Conservation (phyloP, 2,797 vertebrate genomes). For the Enteromius viviparus region DNA sequence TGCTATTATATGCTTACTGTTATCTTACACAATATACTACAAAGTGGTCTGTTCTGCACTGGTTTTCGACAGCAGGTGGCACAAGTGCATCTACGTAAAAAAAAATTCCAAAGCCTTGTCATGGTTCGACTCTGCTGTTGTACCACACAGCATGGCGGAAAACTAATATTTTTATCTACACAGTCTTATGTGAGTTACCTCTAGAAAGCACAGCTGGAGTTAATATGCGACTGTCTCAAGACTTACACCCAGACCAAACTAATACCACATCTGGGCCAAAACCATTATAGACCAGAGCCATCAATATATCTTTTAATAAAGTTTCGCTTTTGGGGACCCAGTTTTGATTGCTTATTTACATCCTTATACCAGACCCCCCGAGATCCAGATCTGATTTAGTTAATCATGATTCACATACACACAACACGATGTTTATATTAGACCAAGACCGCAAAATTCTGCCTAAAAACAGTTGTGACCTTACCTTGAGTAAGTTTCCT, state of each 20-base stretch:
- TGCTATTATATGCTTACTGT: not conserved
- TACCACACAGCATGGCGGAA: not conserved
- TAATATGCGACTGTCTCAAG: not conserved
- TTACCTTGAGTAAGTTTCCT: not conserved
- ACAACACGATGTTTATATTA: not conserved
- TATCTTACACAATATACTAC: not conserved
- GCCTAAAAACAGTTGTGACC: not conserved
- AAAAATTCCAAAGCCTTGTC: not conserved
- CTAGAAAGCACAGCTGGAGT: not conserved
- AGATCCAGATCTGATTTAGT: no score
- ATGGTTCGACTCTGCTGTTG: not conserved
- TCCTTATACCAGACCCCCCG: not conserved
- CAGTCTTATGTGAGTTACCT: not conserved
- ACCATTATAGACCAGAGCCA: not conserved
- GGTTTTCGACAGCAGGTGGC: constrained; percentile 39
- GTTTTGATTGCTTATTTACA: not conserved
- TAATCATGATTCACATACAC: not conserved
- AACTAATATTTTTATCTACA: not conserved
- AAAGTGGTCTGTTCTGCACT: not conserved
- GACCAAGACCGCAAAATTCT: not conserved
- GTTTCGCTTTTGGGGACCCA: not conserved
- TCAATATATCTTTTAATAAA: not conserved
- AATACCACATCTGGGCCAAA: not conserved
- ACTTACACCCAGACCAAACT: not conserved
- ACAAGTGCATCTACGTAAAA: not conserved